A percentile compares a stretch with the other conserved stretches of the same genome.
Conservation (phyloP, 1,140 invertebrate species). For the Adelges cooleyi region DNA sequence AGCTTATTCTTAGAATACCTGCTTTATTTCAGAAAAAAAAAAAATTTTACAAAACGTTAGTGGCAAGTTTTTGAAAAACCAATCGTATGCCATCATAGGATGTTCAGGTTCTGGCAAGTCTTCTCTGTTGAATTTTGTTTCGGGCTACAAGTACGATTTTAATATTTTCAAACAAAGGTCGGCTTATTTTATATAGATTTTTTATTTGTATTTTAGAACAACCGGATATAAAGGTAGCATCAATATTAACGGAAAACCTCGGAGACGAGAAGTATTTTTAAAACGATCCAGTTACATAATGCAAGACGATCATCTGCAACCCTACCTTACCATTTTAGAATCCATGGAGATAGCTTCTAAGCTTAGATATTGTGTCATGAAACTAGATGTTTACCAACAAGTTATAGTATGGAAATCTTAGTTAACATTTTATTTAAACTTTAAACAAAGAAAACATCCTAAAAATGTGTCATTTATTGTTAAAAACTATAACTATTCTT, state of each 20-base stretch:
- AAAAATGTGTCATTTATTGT: too few relatives aligned
- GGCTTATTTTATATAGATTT: background rate
- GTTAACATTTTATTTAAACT: too few relatives aligned
- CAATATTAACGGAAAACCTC: slow-evolving; percentile 3
- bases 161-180: too few relatives aligned
- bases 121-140: slow-evolving; percentile 79
- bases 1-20: slow-evolving; percentile 30
- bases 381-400: slow-evolving; percentile 15
- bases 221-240: slow-evolving; percentile 13
- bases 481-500: too few relatives aligned
- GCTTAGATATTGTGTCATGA: slow-evolving; percentile 43
- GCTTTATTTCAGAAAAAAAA: slow-evolving; percentile 53
- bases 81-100: slow-evolving; percentile 86
- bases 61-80: slow-evolving; percentile 62
- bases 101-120: slow-evolving; percentile 89
- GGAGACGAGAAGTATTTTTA: slow-evolving; percentile 39
- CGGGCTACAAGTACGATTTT: slow-evolving; percentile 64
- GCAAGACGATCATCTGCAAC: slow-evolving; percentile 72
- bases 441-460: too few relatives aligned
- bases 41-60: slow-evolving; percentile 73
- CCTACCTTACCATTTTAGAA: slow-evolving; percentile 66
- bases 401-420: slow-evolving; percentile 24
- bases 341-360: slow-evolving; percentile 59
- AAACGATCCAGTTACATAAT: slow-evolving; percentile 81
- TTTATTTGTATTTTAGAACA: background rate